Conservation (phyloP, 2,113 vertebrate genomes). For the Struthio camelus region DNA sequence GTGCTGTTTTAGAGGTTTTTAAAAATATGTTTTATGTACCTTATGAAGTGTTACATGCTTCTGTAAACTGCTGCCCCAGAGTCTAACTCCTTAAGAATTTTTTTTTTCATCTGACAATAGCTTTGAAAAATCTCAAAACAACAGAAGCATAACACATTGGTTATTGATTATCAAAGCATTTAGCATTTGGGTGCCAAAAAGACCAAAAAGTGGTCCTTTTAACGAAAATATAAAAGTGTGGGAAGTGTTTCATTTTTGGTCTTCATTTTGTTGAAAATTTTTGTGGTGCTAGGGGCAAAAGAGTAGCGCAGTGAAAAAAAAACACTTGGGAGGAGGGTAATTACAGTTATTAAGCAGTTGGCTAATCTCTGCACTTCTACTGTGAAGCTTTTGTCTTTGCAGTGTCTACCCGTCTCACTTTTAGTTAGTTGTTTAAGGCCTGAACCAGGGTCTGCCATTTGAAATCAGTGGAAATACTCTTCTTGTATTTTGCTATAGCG, state of each 20-base stretch:
- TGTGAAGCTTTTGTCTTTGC: not conserved
- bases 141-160: no score
- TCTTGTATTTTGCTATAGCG: not conserved
- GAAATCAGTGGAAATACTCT: not conserved
- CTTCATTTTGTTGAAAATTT: not conserved
- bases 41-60: not conserved
- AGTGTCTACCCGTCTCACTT: not conserved
- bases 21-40: not conserved
- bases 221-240: not conserved
- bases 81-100: rapidly evolving
- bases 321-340: not conserved
- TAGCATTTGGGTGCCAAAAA: not conserved
- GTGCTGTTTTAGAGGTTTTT: no score
- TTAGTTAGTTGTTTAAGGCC: not conserved
- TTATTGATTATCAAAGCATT: not conserved
- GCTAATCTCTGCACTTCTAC: not conserved
- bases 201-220: not conserved
- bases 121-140: not conserved
- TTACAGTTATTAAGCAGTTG: not conserved
- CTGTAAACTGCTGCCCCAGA: not conserved
- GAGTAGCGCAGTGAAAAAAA: not conserved
- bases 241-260: not conserved
- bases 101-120: not conserved
- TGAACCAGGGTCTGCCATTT: not conserved
- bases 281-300: not conserved